These are phyloP conservation scores for Apodemus sylvaticus DNA, from an alignment of 2,113 vertebrate genomes.

Conservation along the genomic window DNA sequence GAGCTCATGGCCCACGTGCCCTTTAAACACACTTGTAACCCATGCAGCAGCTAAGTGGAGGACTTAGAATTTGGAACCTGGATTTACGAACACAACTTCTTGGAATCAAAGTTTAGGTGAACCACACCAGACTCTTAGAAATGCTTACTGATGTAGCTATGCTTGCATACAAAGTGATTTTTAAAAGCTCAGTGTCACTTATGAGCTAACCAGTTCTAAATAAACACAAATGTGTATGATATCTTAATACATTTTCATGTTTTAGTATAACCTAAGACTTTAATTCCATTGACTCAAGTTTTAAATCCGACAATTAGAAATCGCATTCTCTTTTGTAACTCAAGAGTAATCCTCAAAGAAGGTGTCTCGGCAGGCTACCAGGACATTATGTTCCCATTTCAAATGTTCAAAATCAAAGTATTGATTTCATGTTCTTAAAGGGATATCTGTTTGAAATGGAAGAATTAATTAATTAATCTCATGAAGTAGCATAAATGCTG, in stretches of 20 bases:
- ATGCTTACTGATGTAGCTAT: background rate
- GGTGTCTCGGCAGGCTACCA: background rate
- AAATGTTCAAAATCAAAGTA: constrained; percentile 52
- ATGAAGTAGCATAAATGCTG: background rate
- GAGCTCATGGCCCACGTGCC: background rate
- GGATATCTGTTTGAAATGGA: constrained; percentile 44
- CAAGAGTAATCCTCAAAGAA: background rate
- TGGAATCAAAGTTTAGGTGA: background rate
- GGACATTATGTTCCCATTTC: constrained; percentile 32
- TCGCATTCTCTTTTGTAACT: constrained; percentile 19
- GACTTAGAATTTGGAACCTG: background rate
- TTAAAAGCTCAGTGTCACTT: background rate
- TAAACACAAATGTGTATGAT: background rate
- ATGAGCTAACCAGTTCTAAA: constrained; percentile 4
- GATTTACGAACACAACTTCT: background rate
- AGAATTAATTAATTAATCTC: constrained; percentile 20
- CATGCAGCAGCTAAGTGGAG: background rate
- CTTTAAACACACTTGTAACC: background rate
- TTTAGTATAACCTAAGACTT: background rate
- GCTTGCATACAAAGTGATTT: background rate
- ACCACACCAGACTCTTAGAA: background rate
- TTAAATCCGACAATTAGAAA: background rate
- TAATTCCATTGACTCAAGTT: background rate
- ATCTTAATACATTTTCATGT: background rate
- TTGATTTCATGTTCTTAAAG: constrained; percentile 58